Base-by-base conservation (phyloP, 2,888 invertebrate genomes). In the Dasypogon diadema region DNA sequence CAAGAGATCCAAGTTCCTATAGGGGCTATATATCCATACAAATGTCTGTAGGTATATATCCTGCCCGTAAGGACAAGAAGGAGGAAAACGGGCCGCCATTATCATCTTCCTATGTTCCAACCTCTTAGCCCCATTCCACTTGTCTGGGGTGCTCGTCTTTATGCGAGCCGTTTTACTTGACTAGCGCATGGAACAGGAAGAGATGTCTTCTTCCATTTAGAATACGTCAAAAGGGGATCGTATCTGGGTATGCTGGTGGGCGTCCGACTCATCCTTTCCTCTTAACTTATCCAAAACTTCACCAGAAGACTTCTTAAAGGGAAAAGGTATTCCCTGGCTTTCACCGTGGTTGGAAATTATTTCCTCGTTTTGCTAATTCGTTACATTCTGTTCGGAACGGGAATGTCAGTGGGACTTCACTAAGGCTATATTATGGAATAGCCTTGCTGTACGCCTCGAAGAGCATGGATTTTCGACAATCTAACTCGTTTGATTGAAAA, bases 351-450 rank as follows among this genome's bases (percentile, higher is more conserved):
- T 74, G 46, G 74, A 74, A 74, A 74, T 74, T 74, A 74, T 74
- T 74, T 74, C 60, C 74, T 74, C 74, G 60, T 74, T 74, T 74
- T 74, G 60, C 60, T 74, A 74, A 74, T 74, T 74, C 60, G 60
- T 60, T 74, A 74, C 58, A 74, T 37, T 37, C 51, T 70, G 54
- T 54, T 54, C 21, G 54, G 70, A 34, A 34, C 30, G 54, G 54
- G 54, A 51, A 22, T 16, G 51, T 70, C 54, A 70, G 18, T 21
- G 51, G 54, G 54, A 70, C 54, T 70, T 48, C 22, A 48, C 26
- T 54, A n/a, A 16, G 48, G 37, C 37, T 37, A 21, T 21, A 16
- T 60, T 60, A 34, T 22, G 18, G 18, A 16, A 6, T 30, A 54
- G 54, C 51, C 54, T 24, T 54, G 18, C n/a, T 18, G 14, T n/a